Evolutionary conservation across 2,797 vertebrate genomes (phyloP).

Genomic region (Neostethus bicornis): DNA sequence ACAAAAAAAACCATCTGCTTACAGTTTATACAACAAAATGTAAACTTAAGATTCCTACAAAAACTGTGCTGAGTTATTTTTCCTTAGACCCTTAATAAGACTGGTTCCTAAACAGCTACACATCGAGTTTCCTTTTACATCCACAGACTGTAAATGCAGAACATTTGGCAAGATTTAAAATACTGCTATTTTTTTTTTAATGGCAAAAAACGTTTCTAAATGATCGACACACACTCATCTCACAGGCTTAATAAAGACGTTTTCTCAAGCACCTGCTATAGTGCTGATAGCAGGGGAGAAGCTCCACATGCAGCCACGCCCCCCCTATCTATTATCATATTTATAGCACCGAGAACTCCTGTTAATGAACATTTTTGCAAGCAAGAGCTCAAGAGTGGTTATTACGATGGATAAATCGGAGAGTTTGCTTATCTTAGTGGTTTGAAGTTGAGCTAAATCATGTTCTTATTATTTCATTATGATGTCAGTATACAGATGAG

Average conservation of each 20-base stretch:
- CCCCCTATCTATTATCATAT: constrained; percentile 51
- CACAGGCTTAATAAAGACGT: constrained; percentile 44
- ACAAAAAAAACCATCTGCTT: constrained; percentile 1
- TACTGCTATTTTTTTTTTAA: constrained; percentile 38
- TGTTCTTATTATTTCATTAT: constrained; percentile 37
- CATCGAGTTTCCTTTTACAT: constrained; percentile 45
- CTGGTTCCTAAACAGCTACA: constrained; percentile 44
- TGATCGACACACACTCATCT: constrained; percentile 37
- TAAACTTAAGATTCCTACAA: constrained; percentile 59
- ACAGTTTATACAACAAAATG: constrained; percentile 22
- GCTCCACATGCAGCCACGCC: constrained; percentile 34
- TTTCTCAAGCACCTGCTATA: constrained; percentile 60
- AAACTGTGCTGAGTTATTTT: constrained; percentile 53
- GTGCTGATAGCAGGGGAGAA: constrained; percentile 66
- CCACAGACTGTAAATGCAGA: constrained; percentile 60
- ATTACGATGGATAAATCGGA: constrained; percentile 34
- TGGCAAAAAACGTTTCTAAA: constrained; percentile 52
- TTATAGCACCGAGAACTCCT: constrained; percentile 73
- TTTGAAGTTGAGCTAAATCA: constrained; percentile 39
- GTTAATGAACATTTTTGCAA: constrained; percentile 39
- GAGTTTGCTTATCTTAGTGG: constrained; percentile 32
- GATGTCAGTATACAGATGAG: constrained; percentile 32
- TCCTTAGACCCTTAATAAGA: constrained; percentile 45
- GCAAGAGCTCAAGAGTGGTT: constrained; percentile 27
- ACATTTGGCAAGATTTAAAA: constrained; percentile 81